These are phyloP conservation scores for Hydrocynus forskahlii DNA, from an alignment of 2,797 vertebrate species.

Conservation along the genomic window DNA sequence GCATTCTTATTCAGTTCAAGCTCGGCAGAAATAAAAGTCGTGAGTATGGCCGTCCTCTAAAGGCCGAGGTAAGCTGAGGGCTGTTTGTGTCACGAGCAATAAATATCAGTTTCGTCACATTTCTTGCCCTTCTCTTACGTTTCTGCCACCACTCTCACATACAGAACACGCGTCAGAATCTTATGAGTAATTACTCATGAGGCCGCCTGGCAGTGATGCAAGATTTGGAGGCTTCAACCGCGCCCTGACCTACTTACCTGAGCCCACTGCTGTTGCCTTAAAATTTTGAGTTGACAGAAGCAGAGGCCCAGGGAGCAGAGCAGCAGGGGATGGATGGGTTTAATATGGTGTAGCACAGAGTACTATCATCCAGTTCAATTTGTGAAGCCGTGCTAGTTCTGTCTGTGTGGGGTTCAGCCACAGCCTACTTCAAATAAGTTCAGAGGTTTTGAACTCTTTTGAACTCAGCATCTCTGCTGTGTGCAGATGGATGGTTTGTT, in stretches of 20 bases:
- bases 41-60: neutral
- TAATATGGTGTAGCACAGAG: slow-evolving; percentile 1
- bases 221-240: slow-evolving; percentile 59
- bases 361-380: too few species aligned
- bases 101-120: slow-evolving; percentile 9
- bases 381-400: too few species aligned
- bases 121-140: slow-evolving; percentile 4
- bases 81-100: neutral
- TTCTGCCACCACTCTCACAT: slow-evolving; percentile 42
- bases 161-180: slow-evolving; percentile 52
- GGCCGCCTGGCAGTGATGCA: slow-evolving; percentile 44
- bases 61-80: neutral
- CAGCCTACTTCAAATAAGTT: too few species aligned
- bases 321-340: slow-evolving; percentile 4
- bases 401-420: too few species aligned
- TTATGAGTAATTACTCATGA: slow-evolving; percentile 55
- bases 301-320: neutral
- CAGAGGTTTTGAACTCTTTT: too few species aligned
- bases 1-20: neutral
- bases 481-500: too few species aligned
- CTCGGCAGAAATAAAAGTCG: neutral
- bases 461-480: too few species aligned
- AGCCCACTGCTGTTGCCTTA: slow-evolving; percentile 52
- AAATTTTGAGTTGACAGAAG: slow-evolving; percentile 14
- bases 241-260: slow-evolving; percentile 72